Evolutionary conservation across 1,140 invertebrate species (phyloP), one percentile per base, ranked within the genome.

Genomic region (Anthonomus grandis): DNA sequence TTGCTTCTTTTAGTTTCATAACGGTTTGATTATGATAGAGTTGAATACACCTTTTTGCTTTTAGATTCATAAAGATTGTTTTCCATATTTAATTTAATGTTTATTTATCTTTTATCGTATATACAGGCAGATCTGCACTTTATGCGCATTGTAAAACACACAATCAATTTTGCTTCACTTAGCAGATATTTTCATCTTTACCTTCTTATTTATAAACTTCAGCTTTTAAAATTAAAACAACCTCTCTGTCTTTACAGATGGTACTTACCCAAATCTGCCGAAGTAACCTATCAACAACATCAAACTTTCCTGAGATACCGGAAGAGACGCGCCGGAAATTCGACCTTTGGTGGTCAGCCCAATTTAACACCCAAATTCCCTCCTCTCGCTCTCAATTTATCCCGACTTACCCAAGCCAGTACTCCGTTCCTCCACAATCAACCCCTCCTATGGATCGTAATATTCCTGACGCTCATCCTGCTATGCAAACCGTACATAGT

Each of bases 311-410:
- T 25, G 86, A 89, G 41, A 79, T 88, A 1, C 81, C 84, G 0
- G 87, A 90, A 57, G 89, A 91, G 22, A 81, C 83, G 53, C 81
- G 84, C 21, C 76, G 86, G 42, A 87, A 88, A 68, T 90, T 91
- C 69, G 88, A 90, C 60, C 82, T 85, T 31, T 86, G 83, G 81
- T 63, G 53, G 80, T 45, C 79, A 39, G 79, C 80, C 36, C 84
- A 84, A 67, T 77, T 83, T 6, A 80, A 79, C 12, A 81, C 81
- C 0, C 78, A 83, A 51, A 66, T 70, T 3, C 67, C 71, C 22
- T 60, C 55, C 15, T 37, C 56, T 6, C 62, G 66, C 42, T 64
- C 66, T 3, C 68, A 69, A 45, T 68, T 64, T 27, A 59, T 57
- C 70, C 78, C 63, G 9, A 56, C 69, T 49, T 79, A 71, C 59